Base-by-base conservation (phyloP, 1,140 invertebrate genomes). In the Homalodisca vitripennis region DNA sequence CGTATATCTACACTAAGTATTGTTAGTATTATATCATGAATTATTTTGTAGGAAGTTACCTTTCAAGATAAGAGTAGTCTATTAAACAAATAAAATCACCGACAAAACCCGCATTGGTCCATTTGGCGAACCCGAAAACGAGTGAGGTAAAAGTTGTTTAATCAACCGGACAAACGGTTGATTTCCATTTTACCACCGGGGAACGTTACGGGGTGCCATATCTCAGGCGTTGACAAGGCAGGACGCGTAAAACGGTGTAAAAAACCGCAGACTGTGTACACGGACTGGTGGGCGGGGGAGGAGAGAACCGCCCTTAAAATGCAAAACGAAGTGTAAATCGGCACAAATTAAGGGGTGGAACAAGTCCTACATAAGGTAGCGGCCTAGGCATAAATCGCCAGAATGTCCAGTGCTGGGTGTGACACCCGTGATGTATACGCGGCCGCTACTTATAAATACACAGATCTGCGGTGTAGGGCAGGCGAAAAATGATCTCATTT, bases 301-400 rank as follows among this genome's bases (percentile, higher is more conserved):
- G 48, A 14, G 48, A 51, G 22, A 51, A 51, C 48, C 22, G 48
- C 48, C 48, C 48, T 51, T 22, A 3, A 51, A 51, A 51, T 51
- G 48, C 48, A 51, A 51, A 51, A 22, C 48, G 48, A 22, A 12
- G 48, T 51, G 48, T 51, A 51, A 51, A 51, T 51, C n/a, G 48
- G 48, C 48, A 51, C 48, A 51, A 51, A 51, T 51, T 51, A 51
- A 51, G 48, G 48, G 48, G 48, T 51, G 48, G 48, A n/a, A 51
- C 48, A 51, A 51, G 48, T 51, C 48, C 14, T 51, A 51, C 48
- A 51, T 51, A 51, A 51, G 48, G 48, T 51, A 22, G n/a, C 48
- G 48, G 48, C 17, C 14, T 3, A 51, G 3, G n/a, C 6, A 51
- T 51, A 51, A 51, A 51, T 51, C n/a, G 6, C 6, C n/a, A 22